Base-by-base conservation (phyloP, 2,797 vertebrate species). In the Xenentodon cancila region DNA sequence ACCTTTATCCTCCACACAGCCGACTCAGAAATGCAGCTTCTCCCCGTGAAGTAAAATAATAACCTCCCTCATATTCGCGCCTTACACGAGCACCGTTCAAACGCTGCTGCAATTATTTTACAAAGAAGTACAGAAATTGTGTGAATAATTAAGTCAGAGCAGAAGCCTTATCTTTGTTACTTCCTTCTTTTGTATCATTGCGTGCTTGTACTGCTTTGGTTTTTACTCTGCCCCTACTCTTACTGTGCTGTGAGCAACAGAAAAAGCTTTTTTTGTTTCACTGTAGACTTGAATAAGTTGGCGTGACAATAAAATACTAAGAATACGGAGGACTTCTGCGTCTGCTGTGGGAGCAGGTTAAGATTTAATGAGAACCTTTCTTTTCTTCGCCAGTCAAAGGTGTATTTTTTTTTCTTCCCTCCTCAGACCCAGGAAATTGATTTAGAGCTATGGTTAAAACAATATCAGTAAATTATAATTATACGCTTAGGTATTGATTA, bases 401-500 rank as follows among this genome's bases (percentile, higher is more conserved):
- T 70, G 75, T 86, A 79, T 16, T 20, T 74, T 58, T 51, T 68
- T 71, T 46, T 19, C 48, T 61, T 64, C 51, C 54, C 54, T 61
- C 43, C 27, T 67, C 30, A 62, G 75, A 73, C 64, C 9, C 30
- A 43, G 46, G 71, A 88, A 88, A 88, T 78, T 81, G 84, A 91
- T 85, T 88, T 82, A 82, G 54, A 83, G 79, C 68, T 63, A 72
- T 48, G 68, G 80, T 89, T 92, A 85, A 92, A 48, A 91, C 80
- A 84, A 79, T 77, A 84, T 82, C 84, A 84, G 82, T 87, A 86
- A 91, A 90, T 92, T 88, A 89, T 86, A 90, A 87, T 84, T 81
- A 90, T 80, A 88, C 86, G 82, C 80, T 84, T 57, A 59, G 75
- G 86, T 91, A 92, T 92, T 86, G 91, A 91, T 92, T 78, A 85